A percentile compares a stretch with the other conserved stretches of the same genome.
Evolutionary conservation across 2,113 vertebrate species (phyloP).

Genomic region (Callaeas wilsoni): DNA sequence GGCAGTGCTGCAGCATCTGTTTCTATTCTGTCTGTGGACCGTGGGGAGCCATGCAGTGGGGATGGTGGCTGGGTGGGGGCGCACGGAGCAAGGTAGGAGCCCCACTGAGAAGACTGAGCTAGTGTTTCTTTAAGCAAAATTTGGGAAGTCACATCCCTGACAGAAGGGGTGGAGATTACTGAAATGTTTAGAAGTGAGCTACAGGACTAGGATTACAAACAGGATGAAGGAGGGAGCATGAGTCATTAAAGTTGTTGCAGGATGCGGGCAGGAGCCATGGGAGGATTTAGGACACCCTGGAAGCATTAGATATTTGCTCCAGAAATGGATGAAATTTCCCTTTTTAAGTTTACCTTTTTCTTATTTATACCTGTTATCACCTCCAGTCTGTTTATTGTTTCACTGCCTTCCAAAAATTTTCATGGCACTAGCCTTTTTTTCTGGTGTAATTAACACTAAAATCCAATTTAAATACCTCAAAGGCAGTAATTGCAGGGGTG

Average conservation of each 20-base stretch:
- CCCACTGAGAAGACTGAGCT: not conserved
- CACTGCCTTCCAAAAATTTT: not conserved
- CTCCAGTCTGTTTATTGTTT: not conserved
- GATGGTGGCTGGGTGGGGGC: not conserved
- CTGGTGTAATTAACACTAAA: not conserved
- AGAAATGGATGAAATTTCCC: not conserved
- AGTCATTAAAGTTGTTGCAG: not conserved
- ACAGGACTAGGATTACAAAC: not conserved
- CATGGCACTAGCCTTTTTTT: not conserved
- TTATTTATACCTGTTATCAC: not conserved
- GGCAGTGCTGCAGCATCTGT: not conserved
- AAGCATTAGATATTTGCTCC: not conserved
- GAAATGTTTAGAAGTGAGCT: not conserved
- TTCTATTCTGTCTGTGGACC: not conserved
- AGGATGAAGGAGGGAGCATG: not conserved
- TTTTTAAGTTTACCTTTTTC: not conserved
- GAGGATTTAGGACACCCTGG: not conserved
- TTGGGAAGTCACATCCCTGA: not conserved
- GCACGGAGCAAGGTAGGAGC: not conserved
- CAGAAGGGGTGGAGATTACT: not conserved
- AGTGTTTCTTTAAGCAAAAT: not conserved
- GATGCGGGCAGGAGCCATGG: not conserved
- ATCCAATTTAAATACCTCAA: not conserved
- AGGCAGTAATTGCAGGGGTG: not conserved
- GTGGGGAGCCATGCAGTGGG: not conserved